Percentiles rank a stretch among this genome's conserved stretches.
phyloP scores from a whole-genome alignment of 2,888 invertebrate species.

The Heliconius aoede region DNA sequence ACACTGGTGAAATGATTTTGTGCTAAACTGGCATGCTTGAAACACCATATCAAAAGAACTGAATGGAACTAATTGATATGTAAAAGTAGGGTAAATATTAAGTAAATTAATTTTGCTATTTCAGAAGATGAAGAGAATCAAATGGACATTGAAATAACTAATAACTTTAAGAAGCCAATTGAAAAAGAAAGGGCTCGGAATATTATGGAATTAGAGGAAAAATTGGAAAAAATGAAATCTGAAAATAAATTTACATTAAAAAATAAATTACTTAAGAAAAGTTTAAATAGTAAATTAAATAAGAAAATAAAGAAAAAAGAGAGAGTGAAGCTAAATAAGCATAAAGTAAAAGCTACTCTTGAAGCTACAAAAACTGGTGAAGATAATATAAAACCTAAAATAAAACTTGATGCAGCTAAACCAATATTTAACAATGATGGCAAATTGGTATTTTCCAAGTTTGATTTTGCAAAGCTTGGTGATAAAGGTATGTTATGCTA shows the following conservation, averaged over 20 bases:
- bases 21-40: too few species aligned
- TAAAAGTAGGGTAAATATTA: neutral
- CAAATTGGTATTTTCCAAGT: slow-evolving; percentile 95
- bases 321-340: slow-evolving; percentile 61
- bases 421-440: slow-evolving; percentile 93
- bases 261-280: slow-evolving; percentile 86
- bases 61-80: neutral
- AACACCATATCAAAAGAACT: too few species aligned
- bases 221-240: slow-evolving; percentile 85
- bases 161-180: slow-evolving; percentile 57
- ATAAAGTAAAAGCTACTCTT: slow-evolving; percentile 55
- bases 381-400: slow-evolving; percentile 58
- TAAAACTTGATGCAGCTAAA: slow-evolving; percentile 80
- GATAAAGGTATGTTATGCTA: slow-evolving; percentile 79
- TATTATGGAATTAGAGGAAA: slow-evolving; percentile 86
- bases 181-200: slow-evolving; percentile 82
- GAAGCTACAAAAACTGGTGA: slow-evolving; percentile 45
- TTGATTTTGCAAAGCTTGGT: slow-evolving; percentile 92
- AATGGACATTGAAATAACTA: slow-evolving; percentile 67
- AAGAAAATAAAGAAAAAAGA: slow-evolving; percentile 86
- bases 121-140: slow-evolving; percentile 71
- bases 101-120: slow-evolving; percentile 45
- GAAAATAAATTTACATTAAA: slow-evolving; percentile 85
- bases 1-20: too few species aligned
- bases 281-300: slow-evolving; percentile 86